A percentile compares a stretch with the other conserved stretches of the same genome.
These are phyloP conservation scores for Sinocyclocheilus anophthalmus DNA, from an alignment of 2,113 vertebrate genomes.

Conservation along the genomic window DNA sequence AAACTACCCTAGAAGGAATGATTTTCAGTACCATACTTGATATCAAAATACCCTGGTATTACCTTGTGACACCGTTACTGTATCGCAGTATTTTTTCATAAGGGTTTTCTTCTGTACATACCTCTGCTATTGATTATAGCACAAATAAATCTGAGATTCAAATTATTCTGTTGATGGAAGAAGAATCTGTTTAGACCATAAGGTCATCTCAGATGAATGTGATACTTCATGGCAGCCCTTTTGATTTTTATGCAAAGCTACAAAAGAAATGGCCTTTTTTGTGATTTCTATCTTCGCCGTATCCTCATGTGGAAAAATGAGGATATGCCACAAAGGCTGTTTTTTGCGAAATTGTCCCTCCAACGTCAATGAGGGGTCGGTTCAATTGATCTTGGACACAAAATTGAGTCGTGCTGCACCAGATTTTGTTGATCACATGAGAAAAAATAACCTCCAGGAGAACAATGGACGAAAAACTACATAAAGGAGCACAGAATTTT, in stretches of 20 bases:
- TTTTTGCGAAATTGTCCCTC: fast-evolving
- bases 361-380: background rate
- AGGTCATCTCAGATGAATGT: background rate
- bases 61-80: background rate
- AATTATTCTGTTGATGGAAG: background rate
- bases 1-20: background rate
- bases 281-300: background rate
- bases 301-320: slow-evolving; percentile 8
- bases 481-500: slow-evolving; percentile 35
- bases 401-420: no score
- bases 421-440: no score
- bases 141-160: background rate
- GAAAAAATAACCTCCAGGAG: background rate
- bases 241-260: background rate
- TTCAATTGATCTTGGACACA: no score
- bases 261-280: background rate
- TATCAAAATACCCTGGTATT: background rate
- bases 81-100: background rate
- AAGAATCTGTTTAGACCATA: background rate
- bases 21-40: background rate
- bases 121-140: background rate
- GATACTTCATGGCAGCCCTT: background rate
- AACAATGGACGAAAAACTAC: no score
- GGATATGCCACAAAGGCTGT: slow-evolving; percentile 17
- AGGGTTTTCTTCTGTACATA: background rate